Base-by-base conservation (phyloP, 2,888 invertebrate species). In the Heliconius aoede region DNA sequence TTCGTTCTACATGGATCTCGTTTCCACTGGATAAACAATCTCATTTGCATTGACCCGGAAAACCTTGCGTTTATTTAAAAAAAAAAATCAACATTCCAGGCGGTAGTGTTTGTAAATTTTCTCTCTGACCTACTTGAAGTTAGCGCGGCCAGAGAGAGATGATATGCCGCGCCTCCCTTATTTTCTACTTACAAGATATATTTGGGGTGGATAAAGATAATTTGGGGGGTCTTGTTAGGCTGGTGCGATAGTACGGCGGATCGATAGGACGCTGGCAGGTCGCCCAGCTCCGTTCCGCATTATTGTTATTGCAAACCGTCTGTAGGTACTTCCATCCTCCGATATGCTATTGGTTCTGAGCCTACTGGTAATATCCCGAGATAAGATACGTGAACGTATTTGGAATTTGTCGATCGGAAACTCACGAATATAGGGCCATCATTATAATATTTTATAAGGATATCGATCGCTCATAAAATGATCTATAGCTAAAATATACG, bases 71-170 rank as follows among this genome's bases (percentile, higher is more conserved):
- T 91, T 89, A 90, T 91, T 92, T 79, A 77, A 90, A 91, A 91
- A 91, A n/a, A 91, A 91, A 91, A 91, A 88, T 86, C 88, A 87
- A 88, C 89, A 88, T 86, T 87, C 86, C 84, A 80, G 84, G 88
- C 72, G 90, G 90, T 92, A 92, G 92, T 93, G 91, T 93, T 94
- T 93, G 93, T 93, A 92, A 92, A 94, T 92, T 93, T 93, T 94
- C 93, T 92, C 88, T 93, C 88, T 94, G 94, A 94, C 94, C 94
- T 94, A 94, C 92, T 94, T 94, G 93, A 89, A 87, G 88, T 91
- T 88, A 89, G 87, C 84, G 84, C 83, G 84, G 84, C 93, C 91
- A 92, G 84, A 83, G 78, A 82, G 82, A 62, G 79, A 79, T 86
- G 93, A 88, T 80, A 91, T 86, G 77, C 90, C 86, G 78, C 85